Conservation (phyloP, 1,140 invertebrate genomes). For the Vanessa tameamea region DNA sequence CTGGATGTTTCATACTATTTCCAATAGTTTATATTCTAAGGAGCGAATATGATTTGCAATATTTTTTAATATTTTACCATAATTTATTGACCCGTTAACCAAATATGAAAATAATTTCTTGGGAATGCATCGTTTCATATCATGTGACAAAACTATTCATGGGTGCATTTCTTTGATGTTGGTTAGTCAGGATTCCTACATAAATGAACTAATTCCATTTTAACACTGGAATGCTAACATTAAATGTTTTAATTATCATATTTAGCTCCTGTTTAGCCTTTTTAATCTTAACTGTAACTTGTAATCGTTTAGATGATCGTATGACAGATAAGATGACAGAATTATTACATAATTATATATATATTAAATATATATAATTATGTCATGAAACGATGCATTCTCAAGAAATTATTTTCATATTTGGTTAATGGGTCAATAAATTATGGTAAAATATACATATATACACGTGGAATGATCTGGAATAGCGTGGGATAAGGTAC, state of each 20-base stretch:
- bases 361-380: too few relatives aligned
- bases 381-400: constrained; percentile 7
- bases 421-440: constrained; percentile 26
- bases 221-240: neutral
- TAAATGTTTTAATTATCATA: constrained; percentile 3
- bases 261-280: neutral
- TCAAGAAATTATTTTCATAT: constrained; percentile 19
- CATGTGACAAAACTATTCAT: neutral
- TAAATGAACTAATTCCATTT: neutral
- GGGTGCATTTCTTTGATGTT: constrained; percentile 6
- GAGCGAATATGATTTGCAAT: constrained; percentile 26
- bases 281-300: neutral
- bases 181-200: neutral
- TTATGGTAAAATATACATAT: constrained; percentile 40
- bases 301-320: too few relatives aligned
- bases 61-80: constrained; percentile 40
- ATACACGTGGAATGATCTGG: too few relatives aligned
- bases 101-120: constrained; percentile 24
- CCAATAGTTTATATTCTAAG: constrained; percentile 25
- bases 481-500: too few relatives aligned
- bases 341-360: too few relatives aligned
- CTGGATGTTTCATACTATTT: neutral
- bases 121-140: constrained; percentile 7
- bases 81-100: constrained; percentile 26
- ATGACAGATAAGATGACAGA: too few relatives aligned